phyloP scores from a whole-genome alignment of 2,113 vertebrate genomes.

The Eonycteris spelaea region DNA sequence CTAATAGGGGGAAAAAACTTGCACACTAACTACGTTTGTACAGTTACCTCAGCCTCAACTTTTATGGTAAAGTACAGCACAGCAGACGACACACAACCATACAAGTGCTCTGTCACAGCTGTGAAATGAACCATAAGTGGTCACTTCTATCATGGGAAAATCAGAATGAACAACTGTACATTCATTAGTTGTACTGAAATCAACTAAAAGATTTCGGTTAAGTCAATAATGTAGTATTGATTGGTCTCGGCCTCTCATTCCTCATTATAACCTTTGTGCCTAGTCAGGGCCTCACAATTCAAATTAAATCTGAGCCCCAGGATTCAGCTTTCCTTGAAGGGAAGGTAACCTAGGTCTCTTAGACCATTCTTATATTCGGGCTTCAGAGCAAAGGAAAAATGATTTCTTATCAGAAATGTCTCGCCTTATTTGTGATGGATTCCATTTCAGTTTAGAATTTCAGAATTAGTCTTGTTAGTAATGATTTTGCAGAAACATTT shows the following conservation, averaged over 20 bases:
- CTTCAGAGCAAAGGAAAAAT: background rate
- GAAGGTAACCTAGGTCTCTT: background rate
- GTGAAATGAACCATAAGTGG: background rate
- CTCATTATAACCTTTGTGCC: background rate
- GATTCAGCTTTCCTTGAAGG: background rate
- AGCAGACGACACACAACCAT: background rate
- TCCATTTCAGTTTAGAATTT: constrained; percentile 1
- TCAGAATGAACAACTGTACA: background rate
- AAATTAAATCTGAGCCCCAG: background rate
- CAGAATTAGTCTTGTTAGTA: background rate
- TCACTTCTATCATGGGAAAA: background rate
- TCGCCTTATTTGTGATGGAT: background rate
- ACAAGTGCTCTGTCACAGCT: background rate
- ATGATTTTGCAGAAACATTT: background rate
- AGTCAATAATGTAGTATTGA: background rate
- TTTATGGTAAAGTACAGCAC: background rate
- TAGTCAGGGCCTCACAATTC: background rate
- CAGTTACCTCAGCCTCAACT: background rate
- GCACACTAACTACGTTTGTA: background rate
- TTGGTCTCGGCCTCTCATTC: background rate
- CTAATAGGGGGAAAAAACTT: background rate
- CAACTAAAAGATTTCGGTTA: background rate
- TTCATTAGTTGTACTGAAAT: background rate
- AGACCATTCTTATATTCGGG: background rate
- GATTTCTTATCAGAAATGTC: background rate